A percentile compares a stretch with the other conserved stretches of the same genome.
Evolutionary conservation across 2,797 vertebrate species (phyloP).

Genomic region (Sebastes umbrosus): DNA sequence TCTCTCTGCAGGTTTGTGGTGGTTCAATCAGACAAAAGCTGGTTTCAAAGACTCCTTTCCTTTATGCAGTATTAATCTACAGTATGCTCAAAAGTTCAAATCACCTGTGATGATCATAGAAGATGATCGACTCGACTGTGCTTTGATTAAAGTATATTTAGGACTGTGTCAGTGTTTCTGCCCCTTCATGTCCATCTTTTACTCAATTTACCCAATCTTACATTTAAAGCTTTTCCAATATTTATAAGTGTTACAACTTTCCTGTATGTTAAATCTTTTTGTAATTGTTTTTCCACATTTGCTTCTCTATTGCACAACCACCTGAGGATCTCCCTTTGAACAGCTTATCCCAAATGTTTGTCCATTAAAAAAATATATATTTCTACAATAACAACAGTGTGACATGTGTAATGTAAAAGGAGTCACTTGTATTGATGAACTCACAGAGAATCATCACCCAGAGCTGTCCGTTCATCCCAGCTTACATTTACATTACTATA

Average conservation of each 20-base stretch:
- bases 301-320: background rate
- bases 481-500: too few species aligned
- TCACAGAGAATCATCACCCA: too few species aligned
- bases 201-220: background rate
- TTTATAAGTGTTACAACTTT: background rate
- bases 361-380: background rate
- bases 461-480: too few species aligned
- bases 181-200: background rate
- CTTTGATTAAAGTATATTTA: background rate
- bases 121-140: background rate
- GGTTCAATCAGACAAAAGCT: background rate
- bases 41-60: background rate
- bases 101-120: background rate
- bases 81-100: conserved; percentile 18
- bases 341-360: too few species aligned
- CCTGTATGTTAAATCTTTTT: background rate
- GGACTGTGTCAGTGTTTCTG: background rate
- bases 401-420: background rate
- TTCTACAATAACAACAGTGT: background rate
- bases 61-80: background rate
- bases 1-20: background rate
- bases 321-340: too few species aligned
- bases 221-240: background rate
- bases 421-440: too few species aligned
- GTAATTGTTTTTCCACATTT: background rate